These are phyloP conservation scores for Rhogogaster chlorosoma DNA, from an alignment of 2,888 invertebrate species.

Conservation along the genomic window DNA sequence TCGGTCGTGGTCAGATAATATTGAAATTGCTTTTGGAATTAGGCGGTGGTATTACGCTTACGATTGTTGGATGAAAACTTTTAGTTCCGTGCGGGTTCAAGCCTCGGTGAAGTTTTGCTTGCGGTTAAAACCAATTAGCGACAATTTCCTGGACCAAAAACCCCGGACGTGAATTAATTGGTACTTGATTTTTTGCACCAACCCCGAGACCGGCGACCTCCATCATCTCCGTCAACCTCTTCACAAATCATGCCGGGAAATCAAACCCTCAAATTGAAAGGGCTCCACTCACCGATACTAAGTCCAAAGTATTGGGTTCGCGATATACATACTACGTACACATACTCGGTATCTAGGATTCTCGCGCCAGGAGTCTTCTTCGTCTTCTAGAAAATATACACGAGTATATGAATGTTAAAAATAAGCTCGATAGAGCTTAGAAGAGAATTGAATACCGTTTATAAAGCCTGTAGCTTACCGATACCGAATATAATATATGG, in stretches of 20 bases:
- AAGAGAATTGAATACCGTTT: not conserved
- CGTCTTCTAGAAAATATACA: not conserved
- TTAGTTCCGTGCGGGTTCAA: not conserved
- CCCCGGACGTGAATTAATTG: slow-evolving; percentile 46
- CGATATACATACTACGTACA: not conserved
- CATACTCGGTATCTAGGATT: not conserved
- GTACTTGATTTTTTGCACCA: slow-evolving; percentile 51
- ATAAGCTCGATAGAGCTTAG: not conserved
- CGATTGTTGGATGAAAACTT: slow-evolving; percentile 30
- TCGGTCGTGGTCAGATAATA: slow-evolving; percentile 7
- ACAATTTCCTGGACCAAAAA: slow-evolving; percentile 41
- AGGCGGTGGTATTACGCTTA: not conserved
- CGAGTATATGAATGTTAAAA: not conserved
- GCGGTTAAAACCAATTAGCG: slow-evolving; percentile 50
- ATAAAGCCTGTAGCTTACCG: not conserved
- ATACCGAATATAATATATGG: not conserved
- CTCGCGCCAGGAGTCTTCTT: not conserved
- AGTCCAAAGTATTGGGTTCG: slow-evolving; percentile 20
- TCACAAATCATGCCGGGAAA: slow-evolving; percentile 39
- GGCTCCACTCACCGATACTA: slow-evolving; percentile 1
- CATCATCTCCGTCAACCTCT: slow-evolving; percentile 29
- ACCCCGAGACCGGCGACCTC: slow-evolving; percentile 7
- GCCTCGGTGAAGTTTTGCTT: not conserved
- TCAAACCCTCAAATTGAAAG: slow-evolving; percentile 42
- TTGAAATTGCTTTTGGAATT: slow-evolving; percentile 27